phyloP scores from a whole-genome alignment of 2,888 invertebrate genomes.

The Hyles lineata region DNA sequence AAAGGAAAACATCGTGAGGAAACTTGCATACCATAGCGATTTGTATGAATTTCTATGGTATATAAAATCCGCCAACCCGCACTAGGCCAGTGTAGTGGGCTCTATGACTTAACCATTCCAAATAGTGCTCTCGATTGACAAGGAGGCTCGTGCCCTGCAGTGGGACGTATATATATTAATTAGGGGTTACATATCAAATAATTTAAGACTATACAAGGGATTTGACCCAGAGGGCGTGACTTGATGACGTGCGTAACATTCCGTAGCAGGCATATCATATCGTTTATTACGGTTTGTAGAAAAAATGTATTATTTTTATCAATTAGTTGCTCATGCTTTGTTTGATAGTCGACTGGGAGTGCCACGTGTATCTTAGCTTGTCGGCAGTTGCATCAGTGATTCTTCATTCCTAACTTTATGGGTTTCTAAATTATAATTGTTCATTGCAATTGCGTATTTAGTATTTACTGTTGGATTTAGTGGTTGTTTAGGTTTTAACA shows the following conservation, averaged over 20 bases:
- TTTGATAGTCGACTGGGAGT: neutral
- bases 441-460: neutral
- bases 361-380: neutral
- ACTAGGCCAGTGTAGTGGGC: too few relatives aligned
- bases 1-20: too few relatives aligned
- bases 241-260: constrained; percentile 1
- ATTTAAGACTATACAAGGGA: neutral
- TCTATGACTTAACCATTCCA: too few relatives aligned
- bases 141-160: too few relatives aligned
- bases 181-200: neutral
- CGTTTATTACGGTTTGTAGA: constrained; percentile 5
- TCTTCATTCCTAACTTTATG: neutral
- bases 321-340: neutral
- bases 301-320: neutral
- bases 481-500: neutral
- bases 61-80: too few relatives aligned
- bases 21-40: too few relatives aligned
- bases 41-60: too few relatives aligned
- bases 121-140: too few relatives aligned
- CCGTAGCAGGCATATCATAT: neutral
- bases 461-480: neutral
- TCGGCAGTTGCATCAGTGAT: neutral
- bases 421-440: neutral
- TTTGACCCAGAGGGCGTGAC: neutral
- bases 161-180: too few relatives aligned